phyloP scores from a whole-genome alignment of 2,888 invertebrate species.

The Pristionchus exspectatus region DNA sequence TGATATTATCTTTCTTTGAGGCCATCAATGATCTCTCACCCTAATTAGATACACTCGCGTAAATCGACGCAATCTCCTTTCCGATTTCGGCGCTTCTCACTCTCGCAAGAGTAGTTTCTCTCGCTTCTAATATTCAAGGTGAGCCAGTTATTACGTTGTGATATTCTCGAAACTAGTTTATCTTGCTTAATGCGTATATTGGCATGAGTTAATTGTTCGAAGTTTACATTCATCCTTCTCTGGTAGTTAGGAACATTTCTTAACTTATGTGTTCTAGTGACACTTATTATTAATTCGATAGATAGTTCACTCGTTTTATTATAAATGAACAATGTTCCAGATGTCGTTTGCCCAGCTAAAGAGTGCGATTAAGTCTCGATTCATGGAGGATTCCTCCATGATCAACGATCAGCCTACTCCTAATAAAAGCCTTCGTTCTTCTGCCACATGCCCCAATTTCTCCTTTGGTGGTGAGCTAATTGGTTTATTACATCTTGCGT shows the following conservation, averaged over 20 bases:
- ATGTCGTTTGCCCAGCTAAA: slow-evolving; percentile 47
- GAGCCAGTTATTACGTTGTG: not conserved
- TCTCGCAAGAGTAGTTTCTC: slow-evolving; percentile 11
- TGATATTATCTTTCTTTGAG: not conserved
- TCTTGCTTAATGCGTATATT: too few species aligned
- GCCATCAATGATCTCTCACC: not conserved
- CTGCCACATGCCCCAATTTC: slow-evolving; percentile 52
- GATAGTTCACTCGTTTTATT: too few species aligned
- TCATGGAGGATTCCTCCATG: slow-evolving; percentile 34
- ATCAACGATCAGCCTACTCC: slow-evolving; percentile 18
- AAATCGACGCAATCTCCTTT: not conserved
- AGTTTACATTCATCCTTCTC: too few species aligned
- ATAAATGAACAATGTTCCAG: not conserved
- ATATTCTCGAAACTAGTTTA: too few species aligned
- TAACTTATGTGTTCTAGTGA: too few species aligned
- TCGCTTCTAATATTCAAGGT: slow-evolving; percentile 32
- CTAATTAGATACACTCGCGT: not conserved
- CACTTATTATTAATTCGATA: too few species aligned
- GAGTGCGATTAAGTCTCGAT: slow-evolving; percentile 41
- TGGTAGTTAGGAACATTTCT: too few species aligned
- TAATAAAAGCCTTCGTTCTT: slow-evolving; percentile 32
- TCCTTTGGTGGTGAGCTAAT: not conserved
- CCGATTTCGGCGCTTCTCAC: not conserved
- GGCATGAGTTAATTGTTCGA: too few species aligned
- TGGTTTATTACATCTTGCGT: not conserved